These are phyloP conservation scores for Andrena marginata DNA, from an alignment of 2,888 invertebrate genomes.

Conservation along the genomic window DNA sequence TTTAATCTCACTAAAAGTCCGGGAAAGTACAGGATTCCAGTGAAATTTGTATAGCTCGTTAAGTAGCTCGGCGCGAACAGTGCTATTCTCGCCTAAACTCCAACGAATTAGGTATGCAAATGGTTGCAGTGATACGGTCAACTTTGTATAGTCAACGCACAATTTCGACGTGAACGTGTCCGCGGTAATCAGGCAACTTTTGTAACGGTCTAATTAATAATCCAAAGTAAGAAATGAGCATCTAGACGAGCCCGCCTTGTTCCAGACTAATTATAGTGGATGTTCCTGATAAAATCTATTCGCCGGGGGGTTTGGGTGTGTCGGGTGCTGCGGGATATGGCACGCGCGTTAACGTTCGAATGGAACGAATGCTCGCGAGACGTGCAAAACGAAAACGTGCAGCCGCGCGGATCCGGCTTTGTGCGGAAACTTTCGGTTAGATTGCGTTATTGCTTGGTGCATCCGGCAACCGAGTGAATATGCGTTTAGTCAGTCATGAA, in stretches of 20 bases:
- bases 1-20: background rate
- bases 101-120: slow-evolving; percentile 26
- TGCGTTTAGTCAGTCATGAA: slow-evolving; percentile 54
- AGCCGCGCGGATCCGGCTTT: slow-evolving; percentile 3
- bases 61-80: background rate
- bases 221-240: background rate
- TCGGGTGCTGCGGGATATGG: slow-evolving; percentile 13
- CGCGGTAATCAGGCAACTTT: background rate
- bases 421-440: slow-evolving; percentile 25
- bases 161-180: background rate
- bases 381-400: slow-evolving; percentile 32
- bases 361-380: background rate
- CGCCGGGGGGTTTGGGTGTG: slow-evolving; percentile 36
- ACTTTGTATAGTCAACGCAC: background rate
- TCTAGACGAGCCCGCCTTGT: background rate
- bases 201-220: slow-evolving; percentile 18
- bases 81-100: background rate
- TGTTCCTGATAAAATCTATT: slow-evolving; percentile 54
- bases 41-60: slow-evolving; percentile 23
- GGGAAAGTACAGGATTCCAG: too few relatives aligned
- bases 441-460: slow-evolving; percentile 24
- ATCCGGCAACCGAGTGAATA: slow-evolving; percentile 34
- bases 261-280: slow-evolving; percentile 58
- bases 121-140: background rate
- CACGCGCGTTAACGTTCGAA: slow-evolving; percentile 13